phyloP scores from a whole-genome alignment of 2,888 invertebrate species.

The Pomacea canaliculata region DNA sequence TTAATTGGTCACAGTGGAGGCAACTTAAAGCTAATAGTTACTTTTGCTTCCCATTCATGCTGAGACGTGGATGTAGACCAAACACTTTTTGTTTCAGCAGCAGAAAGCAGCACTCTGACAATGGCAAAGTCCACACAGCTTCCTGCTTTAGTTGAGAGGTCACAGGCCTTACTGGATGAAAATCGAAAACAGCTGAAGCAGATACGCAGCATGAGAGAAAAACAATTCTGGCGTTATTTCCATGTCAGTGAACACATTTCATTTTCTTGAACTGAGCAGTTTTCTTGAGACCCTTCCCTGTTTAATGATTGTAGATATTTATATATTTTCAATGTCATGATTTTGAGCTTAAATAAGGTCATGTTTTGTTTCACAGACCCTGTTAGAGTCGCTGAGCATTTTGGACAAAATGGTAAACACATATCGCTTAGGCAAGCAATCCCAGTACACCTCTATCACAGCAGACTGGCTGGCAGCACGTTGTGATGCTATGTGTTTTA shows the following conservation, averaged over 20 bases:
- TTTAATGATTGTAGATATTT: too few relatives aligned
- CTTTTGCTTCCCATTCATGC: too few relatives aligned
- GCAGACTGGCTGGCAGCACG: slow-evolving; percentile 58
- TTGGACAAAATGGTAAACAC: slow-evolving; percentile 55
- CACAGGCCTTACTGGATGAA: slow-evolving; percentile 46
- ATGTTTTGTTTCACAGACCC: slow-evolving; percentile 40
- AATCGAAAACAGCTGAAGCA: slow-evolving; percentile 46
- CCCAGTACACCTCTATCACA: slow-evolving; percentile 52
- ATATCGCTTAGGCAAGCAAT: slow-evolving; percentile 53
- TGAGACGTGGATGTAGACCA: too few relatives aligned
- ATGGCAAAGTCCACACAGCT: slow-evolving; percentile 59
- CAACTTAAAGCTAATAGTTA: too few relatives aligned
- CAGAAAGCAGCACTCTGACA: slow-evolving; percentile 44
- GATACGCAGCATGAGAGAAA: slow-evolving; percentile 48
- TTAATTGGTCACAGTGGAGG: too few relatives aligned
- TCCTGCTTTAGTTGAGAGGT: slow-evolving; percentile 58
- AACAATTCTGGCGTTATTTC: slow-evolving; percentile 60
- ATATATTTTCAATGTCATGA: not conserved
- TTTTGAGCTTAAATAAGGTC: not conserved
- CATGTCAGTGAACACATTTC: slow-evolving; percentile 42
- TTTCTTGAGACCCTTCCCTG: too few relatives aligned
- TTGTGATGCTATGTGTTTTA: slow-evolving; percentile 63
- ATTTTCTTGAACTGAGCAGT: not conserved
- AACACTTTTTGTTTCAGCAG: too few relatives aligned
- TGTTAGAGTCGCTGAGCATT: slow-evolving; percentile 53